Percentiles rank a stretch among this genome's conserved stretches.
Evolutionary conservation across 2,113 vertebrate species (phyloP).

Genomic region (Thinocorus orbignyianus): DNA sequence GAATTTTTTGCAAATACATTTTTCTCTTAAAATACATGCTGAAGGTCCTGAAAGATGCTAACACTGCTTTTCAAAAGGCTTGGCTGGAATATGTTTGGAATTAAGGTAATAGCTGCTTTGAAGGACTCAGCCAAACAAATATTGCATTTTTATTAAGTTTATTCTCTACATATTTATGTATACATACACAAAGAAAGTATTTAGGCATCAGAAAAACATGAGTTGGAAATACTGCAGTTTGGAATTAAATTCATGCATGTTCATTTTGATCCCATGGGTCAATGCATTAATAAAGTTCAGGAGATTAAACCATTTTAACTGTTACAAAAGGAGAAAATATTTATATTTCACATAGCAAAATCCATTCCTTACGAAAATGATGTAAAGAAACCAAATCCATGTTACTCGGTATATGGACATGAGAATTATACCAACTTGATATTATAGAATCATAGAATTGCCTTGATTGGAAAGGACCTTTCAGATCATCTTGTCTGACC

Average conservation of each 20-base stretch:
- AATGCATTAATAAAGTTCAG: background rate
- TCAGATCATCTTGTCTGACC: no score
- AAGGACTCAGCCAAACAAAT: slow-evolving; percentile 22
- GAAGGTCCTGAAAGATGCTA: background rate
- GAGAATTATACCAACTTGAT: background rate
- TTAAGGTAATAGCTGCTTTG: slow-evolving; percentile 31
- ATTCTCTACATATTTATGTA: background rate
- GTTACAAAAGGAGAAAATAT: background rate
- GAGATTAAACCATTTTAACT: background rate
- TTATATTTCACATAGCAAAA: background rate
- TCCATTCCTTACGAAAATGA: background rate
- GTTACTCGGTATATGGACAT: background rate
- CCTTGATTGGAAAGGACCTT: no score
- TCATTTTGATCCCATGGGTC: background rate
- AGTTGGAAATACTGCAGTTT: background rate
- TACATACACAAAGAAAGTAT: background rate
- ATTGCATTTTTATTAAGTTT: background rate
- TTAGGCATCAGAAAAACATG: background rate
- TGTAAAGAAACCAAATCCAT: background rate
- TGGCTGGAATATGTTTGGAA: background rate
- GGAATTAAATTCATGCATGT: background rate
- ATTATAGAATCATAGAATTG: no score
- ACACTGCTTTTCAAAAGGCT: background rate
- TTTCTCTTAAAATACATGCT: background rate
- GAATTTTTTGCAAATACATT: background rate